Conservation (phyloP, 2,113 vertebrate species). For the Archocentrus centrarchus region DNA sequence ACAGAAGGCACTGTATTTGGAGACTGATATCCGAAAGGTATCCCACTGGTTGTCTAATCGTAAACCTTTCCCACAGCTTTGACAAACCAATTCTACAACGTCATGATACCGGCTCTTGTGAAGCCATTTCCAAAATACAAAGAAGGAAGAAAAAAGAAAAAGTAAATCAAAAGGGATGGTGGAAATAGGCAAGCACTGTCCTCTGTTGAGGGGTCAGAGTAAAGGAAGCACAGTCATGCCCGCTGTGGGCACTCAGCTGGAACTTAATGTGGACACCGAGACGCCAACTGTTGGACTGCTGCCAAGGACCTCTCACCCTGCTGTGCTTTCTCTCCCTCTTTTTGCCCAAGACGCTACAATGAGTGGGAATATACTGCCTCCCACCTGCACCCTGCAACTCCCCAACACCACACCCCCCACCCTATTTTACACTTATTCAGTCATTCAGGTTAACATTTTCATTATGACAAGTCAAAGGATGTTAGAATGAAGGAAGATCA, state of each 20-base stretch:
- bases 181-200: slow-evolving; percentile 77
- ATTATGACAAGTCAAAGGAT: slow-evolving; percentile 64
- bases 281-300: slow-evolving; percentile 76
- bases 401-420: slow-evolving; percentile 26
- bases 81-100: slow-evolving; percentile 72
- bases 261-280: slow-evolving; percentile 81
- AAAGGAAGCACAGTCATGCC: slow-evolving; percentile 70
- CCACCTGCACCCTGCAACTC: slow-evolving; percentile 37
- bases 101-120: slow-evolving; percentile 67
- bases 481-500: background rate
- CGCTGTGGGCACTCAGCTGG: slow-evolving; percentile 77
- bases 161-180: slow-evolving; percentile 73
- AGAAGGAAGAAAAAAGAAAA: slow-evolving; percentile 54
- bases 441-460: slow-evolving; percentile 74
- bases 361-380: slow-evolving; percentile 54
- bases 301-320: slow-evolving; percentile 80
- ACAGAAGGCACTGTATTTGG: slow-evolving; percentile 10
- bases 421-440: slow-evolving; percentile 59
- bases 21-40: slow-evolving; percentile 18
- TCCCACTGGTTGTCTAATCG: slow-evolving; percentile 39
- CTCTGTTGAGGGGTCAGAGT: slow-evolving; percentile 75
- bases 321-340: slow-evolving; percentile 62
- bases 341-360: slow-evolving; percentile 60
- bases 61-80: slow-evolving; percentile 46
- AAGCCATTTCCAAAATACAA: slow-evolving; percentile 73